Percentiles rank a stretch among this genome's conserved stretches.
Conservation (phyloP, 1,140 invertebrate species). For the Tenebrio molitor region DNA sequence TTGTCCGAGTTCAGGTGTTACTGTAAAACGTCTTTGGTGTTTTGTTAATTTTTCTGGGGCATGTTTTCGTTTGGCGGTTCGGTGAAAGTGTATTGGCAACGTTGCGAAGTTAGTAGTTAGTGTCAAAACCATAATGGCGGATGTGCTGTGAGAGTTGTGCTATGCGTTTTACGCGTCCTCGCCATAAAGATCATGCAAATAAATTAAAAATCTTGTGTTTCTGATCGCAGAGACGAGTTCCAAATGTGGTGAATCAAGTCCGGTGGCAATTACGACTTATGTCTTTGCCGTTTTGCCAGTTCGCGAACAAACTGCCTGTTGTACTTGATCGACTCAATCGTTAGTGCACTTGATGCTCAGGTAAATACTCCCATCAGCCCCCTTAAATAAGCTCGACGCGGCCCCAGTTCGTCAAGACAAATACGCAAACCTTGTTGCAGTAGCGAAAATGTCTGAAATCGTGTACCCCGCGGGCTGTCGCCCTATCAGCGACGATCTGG, state of each 20-base stretch:
- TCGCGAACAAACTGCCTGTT: constrained; percentile 17
- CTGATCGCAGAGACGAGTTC: not conserved
- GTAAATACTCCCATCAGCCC: constrained; percentile 36
- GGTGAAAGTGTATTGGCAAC: no score
- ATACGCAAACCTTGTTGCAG: not conserved
- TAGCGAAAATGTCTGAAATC: constrained; percentile 79
- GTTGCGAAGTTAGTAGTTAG: not conserved
- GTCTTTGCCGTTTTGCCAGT: constrained; percentile 12
- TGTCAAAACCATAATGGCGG: constrained; percentile 37
- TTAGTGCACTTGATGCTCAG: constrained; percentile 51
- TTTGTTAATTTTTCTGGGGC: not conserved
- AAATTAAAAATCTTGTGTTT: constrained; percentile 8
- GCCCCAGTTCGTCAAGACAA: not conserved
- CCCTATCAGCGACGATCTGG: constrained; percentile 91
- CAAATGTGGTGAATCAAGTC: constrained; percentile 20
- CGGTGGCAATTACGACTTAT: not conserved
- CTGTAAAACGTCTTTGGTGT: no score
- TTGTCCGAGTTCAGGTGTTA: no score
- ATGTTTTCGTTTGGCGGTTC: not conserved
- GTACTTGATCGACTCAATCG: constrained; percentile 22
- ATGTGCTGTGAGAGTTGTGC: constrained; percentile 16
- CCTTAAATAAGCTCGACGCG: not conserved
- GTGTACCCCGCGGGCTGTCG: constrained; percentile 89
- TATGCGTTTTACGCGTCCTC: constrained; percentile 55
- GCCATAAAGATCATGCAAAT: constrained; percentile 17